Evolutionary conservation across 2,888 invertebrate species (phyloP), one percentile per base, ranked within the genome.

Genomic region (Ctenicera cuprea): DNA sequence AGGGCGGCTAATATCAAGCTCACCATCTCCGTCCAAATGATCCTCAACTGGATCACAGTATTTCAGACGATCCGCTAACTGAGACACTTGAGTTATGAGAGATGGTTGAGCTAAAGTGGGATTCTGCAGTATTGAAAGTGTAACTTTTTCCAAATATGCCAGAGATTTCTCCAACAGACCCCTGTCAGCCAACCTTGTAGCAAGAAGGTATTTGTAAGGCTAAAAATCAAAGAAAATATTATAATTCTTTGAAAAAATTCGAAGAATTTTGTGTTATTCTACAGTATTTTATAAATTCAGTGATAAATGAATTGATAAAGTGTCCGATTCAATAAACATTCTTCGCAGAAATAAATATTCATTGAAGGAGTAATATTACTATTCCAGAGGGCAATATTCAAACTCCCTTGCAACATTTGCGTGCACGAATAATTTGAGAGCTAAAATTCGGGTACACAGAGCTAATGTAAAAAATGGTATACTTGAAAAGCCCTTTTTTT

Each of bases 181-280:
- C 82, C 90, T 90, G 82, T 95, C 95, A 5, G 93, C 89, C 82
- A 98, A 90, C 76, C 95, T 91, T 11, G 91, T 89, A 54, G 95
- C 94, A 87, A 96, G 88, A 78, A 97, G 85, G 85, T 94, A 92
- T 89, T 98, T 98, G 88, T 95, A 97, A 67, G 92, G 90, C 93
- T 96, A 88, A 3, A 88, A 86, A 78, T n/a, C n/a, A n/a, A n/a
- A n/a, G n/a, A 74, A 75, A 78, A 22, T 61, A 12, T 38, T n/a
- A 12, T 33, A 18, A 20, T 50, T 22, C 2, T 9, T 8, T 48
- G 11, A 12, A 38, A 38, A 3, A 2, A 3, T 3, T 26, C 5
- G 5, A 26, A 26, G 3, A 26, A 26, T 26, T 26, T n/a, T n/a
- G n/a, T n/a, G n/a, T n/a, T n/a, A n/a, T n/a, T n/a, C n/a, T n/a